Evolutionary conservation across 2,113 vertebrate species (phyloP).

Genomic region (Romanogobio albipinnatus): DNA sequence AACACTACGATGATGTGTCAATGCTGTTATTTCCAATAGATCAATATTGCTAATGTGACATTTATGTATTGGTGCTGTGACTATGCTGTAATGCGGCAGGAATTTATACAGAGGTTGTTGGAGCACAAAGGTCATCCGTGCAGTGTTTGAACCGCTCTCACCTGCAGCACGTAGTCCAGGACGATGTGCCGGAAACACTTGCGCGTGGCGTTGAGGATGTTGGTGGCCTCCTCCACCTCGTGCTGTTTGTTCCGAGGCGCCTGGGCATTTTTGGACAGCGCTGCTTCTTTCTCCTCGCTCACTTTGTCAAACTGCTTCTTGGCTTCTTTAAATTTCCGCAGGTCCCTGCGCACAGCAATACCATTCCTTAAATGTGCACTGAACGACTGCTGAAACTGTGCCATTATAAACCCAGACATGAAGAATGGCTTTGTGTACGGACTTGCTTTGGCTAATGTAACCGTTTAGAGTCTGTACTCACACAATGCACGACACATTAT

Average conservation of each 20-base stretch:
- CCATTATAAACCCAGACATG: not conserved
- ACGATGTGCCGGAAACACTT: slow-evolving; percentile 97
- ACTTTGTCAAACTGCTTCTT: slow-evolving; percentile 99
- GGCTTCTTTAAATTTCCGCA: slow-evolving; percentile 96
- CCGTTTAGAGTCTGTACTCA: not conserved
- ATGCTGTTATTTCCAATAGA: no score
- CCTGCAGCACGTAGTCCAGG: slow-evolving; percentile 97
- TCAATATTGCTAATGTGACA: no score
- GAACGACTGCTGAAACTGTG: not conserved
- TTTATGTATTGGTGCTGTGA: no score
- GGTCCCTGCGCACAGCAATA: slow-evolving; percentile 79
- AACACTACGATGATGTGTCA: not conserved
- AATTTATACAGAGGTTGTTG: no score
- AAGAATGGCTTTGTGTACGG: not conserved
- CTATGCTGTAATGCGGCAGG: no score
- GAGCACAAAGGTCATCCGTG: no score
- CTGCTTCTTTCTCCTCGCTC: slow-evolving; percentile 96
- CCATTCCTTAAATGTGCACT: slow-evolving; percentile 2
- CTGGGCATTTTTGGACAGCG: slow-evolving; percentile 93
- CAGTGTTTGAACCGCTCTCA: slow-evolving; percentile 55
- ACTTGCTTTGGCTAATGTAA: not conserved
- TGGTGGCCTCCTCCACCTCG: slow-evolving; percentile 94
- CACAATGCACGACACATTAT: not conserved
- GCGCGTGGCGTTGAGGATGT: slow-evolving; percentile 91
- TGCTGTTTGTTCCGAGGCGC: slow-evolving; percentile 95